These are phyloP conservation scores for Sinocyclocheilus rhinocerous DNA, from an alignment of 2,113 vertebrate species.

Conservation along the genomic window DNA sequence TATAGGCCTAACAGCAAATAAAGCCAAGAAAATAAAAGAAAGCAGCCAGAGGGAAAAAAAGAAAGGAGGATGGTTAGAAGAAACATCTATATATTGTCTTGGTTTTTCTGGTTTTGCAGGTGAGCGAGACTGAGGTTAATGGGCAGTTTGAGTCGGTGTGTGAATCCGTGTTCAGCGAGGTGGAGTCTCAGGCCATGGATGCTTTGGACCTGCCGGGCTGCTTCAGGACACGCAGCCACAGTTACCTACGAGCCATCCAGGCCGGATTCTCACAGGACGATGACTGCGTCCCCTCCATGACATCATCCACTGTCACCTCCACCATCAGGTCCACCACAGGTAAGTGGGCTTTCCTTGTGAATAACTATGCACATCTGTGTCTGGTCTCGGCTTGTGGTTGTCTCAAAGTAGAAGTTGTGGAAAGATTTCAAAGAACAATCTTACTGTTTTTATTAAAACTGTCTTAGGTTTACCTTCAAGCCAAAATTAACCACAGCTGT, in stretches of 20 bases:
- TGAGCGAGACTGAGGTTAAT: slow-evolving; percentile 97
- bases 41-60: not conserved
- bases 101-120: slow-evolving; percentile 70
- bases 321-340: slow-evolving; percentile 92
- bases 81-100: not conserved
- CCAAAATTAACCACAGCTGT: not conserved
- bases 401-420: not conserved
- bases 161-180: slow-evolving; percentile 97
- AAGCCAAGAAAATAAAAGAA: not conserved
- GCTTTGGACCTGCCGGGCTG: slow-evolving; percentile 96
- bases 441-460: not conserved
- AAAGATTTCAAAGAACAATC: not conserved
- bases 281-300: slow-evolving; percentile 88
- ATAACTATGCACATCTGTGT: not conserved
- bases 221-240: slow-evolving; percentile 97
- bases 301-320: slow-evolving; percentile 86
- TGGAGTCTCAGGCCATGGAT: slow-evolving; percentile 97
- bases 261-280: slow-evolving; percentile 98
- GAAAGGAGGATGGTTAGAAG: not conserved
- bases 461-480: not conserved
- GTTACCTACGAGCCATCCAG: slow-evolving; percentile 97
- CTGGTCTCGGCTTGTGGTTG: slow-evolving; percentile 10
- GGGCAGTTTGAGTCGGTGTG: slow-evolving; percentile 98
- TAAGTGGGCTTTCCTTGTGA: slow-evolving; percentile 65
- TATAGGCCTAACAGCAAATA: slow-evolving; percentile 19